Conservation (phyloP, 2,797 vertebrate species). For the Enteromius viviparus region DNA sequence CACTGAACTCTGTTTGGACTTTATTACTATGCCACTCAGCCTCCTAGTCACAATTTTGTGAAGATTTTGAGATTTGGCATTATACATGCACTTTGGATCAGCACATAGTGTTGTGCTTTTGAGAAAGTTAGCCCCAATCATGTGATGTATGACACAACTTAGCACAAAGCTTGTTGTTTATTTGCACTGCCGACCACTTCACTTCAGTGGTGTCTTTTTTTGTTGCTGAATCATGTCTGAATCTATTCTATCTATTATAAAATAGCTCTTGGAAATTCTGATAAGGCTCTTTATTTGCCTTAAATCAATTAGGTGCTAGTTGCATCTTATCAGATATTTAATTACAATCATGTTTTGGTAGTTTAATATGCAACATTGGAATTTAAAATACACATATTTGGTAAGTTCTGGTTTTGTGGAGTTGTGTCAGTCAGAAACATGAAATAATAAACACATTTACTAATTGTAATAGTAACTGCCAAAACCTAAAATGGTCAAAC, state of each 20-base stretch:
- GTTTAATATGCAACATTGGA: background rate
- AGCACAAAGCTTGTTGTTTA: background rate
- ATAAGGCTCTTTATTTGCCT: background rate
- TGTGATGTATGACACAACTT: background rate
- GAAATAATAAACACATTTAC: background rate
- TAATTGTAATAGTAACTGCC: background rate
- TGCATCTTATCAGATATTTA: background rate
- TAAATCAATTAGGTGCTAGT: background rate
- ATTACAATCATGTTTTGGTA: background rate
- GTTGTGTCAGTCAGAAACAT: no score
- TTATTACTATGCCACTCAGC: background rate
- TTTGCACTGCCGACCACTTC: background rate
- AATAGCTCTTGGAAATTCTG: background rate
- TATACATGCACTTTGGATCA: constrained; percentile 41
- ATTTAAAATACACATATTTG: background rate
- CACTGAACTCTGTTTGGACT: background rate
- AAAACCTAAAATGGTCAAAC: background rate
- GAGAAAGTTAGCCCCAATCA: background rate
- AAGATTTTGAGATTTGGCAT: constrained; percentile 9
- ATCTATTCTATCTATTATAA: background rate
- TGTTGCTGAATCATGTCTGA: background rate
- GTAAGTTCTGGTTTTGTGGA: background rate
- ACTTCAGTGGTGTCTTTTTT: background rate
- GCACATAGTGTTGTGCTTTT: background rate
- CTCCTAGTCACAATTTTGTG: background rate